phyloP scores from a whole-genome alignment of 2,797 vertebrate genomes.

The Pelobates cultripes region DNA sequence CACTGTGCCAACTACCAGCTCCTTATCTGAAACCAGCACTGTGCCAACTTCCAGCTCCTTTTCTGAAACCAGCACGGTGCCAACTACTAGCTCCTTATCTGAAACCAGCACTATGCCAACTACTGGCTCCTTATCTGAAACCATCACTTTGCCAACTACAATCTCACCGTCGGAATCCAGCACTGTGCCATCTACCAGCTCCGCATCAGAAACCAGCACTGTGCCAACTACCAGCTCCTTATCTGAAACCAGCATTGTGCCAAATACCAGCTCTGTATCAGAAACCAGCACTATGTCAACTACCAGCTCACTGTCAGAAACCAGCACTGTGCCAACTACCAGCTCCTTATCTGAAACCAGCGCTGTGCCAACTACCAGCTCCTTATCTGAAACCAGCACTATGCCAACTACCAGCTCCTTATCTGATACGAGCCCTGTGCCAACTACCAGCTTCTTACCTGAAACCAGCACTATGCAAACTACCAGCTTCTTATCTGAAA shows the following conservation, averaged over 20 bases:
- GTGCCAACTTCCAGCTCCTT: too few species aligned
- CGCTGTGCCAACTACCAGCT: not conserved
- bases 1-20: too few species aligned
- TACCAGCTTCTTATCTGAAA: not conserved
- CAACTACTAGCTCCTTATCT: not conserved
- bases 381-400: not conserved
- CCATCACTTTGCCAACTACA: not conserved
- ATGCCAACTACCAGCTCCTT: not conserved
- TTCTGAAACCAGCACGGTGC: too few species aligned
- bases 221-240: not conserved
- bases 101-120: not conserved
- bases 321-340: not conserved
- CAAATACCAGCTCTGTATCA: not conserved
- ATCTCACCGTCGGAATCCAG: not conserved
- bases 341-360: not conserved
- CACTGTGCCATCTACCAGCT: not conserved
- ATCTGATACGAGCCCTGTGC: not conserved
- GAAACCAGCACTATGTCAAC: not conserved
- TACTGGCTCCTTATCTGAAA: not conserved
- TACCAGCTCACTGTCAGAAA: not conserved
- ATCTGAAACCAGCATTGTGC: not conserved
- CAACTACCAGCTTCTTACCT: too few species aligned
- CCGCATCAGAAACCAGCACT: not conserved
- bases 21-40: too few species aligned
- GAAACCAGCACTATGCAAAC: too few species aligned